Evolutionary conservation across 2,113 vertebrate genomes (phyloP).

Genomic region (Kryptolebias marmoratus): DNA sequence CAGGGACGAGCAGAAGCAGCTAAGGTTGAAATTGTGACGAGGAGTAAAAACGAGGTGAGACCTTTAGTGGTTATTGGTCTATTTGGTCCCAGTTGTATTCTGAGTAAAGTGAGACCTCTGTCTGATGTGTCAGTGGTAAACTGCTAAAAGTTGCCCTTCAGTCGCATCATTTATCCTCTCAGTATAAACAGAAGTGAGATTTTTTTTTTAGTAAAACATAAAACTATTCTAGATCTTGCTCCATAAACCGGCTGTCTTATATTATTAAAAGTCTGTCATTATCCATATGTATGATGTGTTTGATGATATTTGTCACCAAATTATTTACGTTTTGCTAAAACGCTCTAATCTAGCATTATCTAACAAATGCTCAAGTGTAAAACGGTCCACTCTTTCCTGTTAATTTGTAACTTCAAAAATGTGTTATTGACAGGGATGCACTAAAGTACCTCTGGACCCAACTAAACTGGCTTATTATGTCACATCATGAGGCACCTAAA

Average conservation of each 20-base stretch:
- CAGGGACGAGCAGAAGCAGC: conserved; percentile 79
- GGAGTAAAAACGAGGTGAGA: conserved; percentile 81
- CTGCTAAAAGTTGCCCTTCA: too few relatives aligned
- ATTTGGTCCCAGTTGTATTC: too few relatives aligned
- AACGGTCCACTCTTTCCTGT: neutral
- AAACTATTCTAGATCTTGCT: neutral
- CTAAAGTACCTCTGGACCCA: neutral
- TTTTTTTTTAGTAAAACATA: neutral
- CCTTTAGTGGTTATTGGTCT: neutral
- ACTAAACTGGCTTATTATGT: neutral
- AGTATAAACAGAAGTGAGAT: neutral
- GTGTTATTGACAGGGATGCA: neutral
- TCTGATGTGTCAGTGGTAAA: too few relatives aligned
- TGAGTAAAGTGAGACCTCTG: neutral
- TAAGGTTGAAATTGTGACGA: conserved; percentile 79
- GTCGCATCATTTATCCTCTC: too few relatives aligned
- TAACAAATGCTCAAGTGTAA: neutral
- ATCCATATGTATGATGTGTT: too few relatives aligned
- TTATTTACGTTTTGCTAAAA: neutral
- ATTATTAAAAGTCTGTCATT: too few relatives aligned
- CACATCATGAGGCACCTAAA: too few relatives aligned
- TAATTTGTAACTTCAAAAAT: neutral
- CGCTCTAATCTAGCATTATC: neutral
- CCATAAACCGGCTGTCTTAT: too few relatives aligned
- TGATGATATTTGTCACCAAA: neutral